Evolutionary conservation across 1,140 invertebrate species (phyloP), one percentile per base, ranked within the genome.

Genomic region (Leptonema lineaticorne): DNA sequence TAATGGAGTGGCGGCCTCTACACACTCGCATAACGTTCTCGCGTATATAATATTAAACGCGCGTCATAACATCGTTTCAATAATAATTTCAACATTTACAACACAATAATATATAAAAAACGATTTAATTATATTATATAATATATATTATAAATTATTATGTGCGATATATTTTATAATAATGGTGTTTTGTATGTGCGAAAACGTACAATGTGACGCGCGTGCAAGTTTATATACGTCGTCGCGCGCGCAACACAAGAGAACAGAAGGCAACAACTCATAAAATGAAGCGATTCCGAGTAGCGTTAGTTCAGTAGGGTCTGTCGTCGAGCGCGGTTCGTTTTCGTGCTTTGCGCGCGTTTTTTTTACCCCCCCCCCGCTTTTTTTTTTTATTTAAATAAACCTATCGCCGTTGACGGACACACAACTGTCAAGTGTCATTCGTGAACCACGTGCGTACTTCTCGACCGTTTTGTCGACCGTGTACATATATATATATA

Each of bases 271-370:
- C 81, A 81, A 81, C 80, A 82, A 83, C 81, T 83, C 81, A 83
- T 83, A 83, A 83, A 83, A 83, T 83, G 81, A 83, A 83, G 80
- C 81, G 81, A 82, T 81, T 81, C 80, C n/a, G 79, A 79, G 79
- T 80, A 79, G 74, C 78, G 79, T 63, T 80, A 80, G 81, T 81
- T 78, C 79, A 80, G 81, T 79, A 8, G 46, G 16, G 20, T n/a
- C 46, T 78, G 60, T 20, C 26, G 45, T 77, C 75, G 80, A 77
- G 77, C 76, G 75, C 76, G 75, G 78, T 77, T 76, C 79, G 78
- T 76, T 80, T 74, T 67, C 33, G 18, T 26, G 63, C 28, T 46
- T 24, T 4, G 22, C 29, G 60, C 68, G 71, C 74, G 70, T 48
- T n/a, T n/a, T n/a, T n/a, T n/a, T n/a, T n/a, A n/a, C n/a, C n/a